Evolutionary conservation across 1,140 invertebrate species (phyloP).

Genomic region (Drosophila prosaltans): DNA sequence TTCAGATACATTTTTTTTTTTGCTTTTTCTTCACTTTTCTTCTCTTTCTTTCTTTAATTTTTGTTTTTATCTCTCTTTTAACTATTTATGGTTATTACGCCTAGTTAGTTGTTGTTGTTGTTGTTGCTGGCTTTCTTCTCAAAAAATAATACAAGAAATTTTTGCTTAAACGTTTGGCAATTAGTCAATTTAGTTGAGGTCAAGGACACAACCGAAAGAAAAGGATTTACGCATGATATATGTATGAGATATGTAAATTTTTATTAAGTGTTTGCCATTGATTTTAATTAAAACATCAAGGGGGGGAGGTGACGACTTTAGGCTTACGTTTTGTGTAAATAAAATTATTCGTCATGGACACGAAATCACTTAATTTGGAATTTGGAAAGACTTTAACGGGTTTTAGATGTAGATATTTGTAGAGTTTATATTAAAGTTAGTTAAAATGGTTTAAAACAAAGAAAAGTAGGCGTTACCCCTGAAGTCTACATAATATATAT

Average conservation of each 20-base stretch:
- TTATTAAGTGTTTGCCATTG: background rate
- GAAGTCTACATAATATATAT: no score
- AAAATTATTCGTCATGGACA: no score
- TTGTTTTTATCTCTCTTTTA: conserved; percentile 24
- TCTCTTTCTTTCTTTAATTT: background rate
- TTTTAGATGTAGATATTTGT: no score
- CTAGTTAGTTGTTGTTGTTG: background rate
- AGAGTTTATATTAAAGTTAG: no score
- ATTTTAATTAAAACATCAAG: background rate
- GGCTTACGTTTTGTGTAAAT: background rate
- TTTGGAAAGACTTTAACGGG: no score
- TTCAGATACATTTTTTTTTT: conserved; percentile 7
- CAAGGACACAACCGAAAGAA: background rate
- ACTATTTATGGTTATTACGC: conserved; percentile 53
- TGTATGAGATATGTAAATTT: background rate
- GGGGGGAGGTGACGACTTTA: background rate
- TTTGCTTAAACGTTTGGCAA: background rate
- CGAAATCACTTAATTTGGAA: no score
- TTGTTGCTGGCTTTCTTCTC: background rate
- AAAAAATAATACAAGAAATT: background rate
- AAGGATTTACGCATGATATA: background rate
- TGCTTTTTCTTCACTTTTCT: background rate
- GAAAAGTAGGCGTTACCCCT: no score
- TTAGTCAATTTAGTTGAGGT: background rate
- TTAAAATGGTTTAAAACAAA: no score